Percentiles rank a stretch among this genome's conserved stretches.
phyloP scores from a whole-genome alignment of 2,113 vertebrate species.

The Zootoca vivipara region DNA sequence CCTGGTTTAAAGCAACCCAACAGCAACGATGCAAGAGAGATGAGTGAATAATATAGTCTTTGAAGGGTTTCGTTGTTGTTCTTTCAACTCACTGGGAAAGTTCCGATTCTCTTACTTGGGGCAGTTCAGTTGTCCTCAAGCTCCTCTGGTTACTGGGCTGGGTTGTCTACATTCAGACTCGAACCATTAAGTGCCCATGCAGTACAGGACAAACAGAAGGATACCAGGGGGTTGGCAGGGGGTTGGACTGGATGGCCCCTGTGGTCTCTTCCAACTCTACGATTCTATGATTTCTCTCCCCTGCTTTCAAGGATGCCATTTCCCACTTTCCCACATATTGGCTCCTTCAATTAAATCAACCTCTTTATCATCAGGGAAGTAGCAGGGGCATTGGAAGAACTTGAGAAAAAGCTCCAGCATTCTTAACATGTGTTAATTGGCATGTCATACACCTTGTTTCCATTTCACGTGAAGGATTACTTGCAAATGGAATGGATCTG shows the following conservation, averaged over 20 bases:
- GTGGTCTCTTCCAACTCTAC: too few relatives aligned
- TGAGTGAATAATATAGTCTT: constrained; percentile 64
- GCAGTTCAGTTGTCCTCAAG: constrained; percentile 58
- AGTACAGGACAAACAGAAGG: constrained; percentile 2
- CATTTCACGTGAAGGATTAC: constrained; percentile 58
- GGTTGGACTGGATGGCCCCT: too few relatives aligned
- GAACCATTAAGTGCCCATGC: constrained; percentile 47
- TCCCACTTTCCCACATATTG: constrained; percentile 59
- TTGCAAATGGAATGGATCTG: constrained; percentile 61
- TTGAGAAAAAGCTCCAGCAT: constrained; percentile 45
- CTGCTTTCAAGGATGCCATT: constrained; percentile 51
- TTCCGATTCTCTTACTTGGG: constrained; percentile 57
- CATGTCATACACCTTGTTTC: constrained; percentile 60
- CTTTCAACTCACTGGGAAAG: constrained; percentile 64
- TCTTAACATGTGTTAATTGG: constrained; percentile 54
- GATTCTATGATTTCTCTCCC: too few relatives aligned
- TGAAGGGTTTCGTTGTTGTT: constrained; percentile 56
- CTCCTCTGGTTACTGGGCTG: constrained; percentile 60
- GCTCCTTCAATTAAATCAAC: constrained; percentile 47
- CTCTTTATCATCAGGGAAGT: constrained; percentile 43
- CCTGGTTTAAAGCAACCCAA: constrained; percentile 52
- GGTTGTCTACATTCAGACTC: constrained; percentile 47
- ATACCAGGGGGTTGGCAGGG: too few relatives aligned
- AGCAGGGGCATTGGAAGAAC: constrained; percentile 22
- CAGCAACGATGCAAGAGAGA: constrained; percentile 45